A percentile compares a stretch with the other conserved stretches of the same genome.
phyloP scores from a whole-genome alignment of 2,888 invertebrate genomes.

The Thymelicus sylvestris region DNA sequence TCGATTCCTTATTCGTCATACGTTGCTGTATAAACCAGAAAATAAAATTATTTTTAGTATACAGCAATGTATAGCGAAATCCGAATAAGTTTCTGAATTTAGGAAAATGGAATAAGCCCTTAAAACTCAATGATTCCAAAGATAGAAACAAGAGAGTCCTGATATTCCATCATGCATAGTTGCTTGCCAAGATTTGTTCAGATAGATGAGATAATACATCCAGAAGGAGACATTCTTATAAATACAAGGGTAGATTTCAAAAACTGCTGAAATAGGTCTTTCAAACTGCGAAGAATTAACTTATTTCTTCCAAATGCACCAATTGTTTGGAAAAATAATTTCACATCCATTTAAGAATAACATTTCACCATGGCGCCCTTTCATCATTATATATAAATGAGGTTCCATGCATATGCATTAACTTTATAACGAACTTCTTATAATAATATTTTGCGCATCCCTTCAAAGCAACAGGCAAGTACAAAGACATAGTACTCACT shows the following conservation, averaged over 20 bases:
- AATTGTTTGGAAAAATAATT: not conserved
- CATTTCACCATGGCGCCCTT: not conserved
- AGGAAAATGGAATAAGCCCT: too few relatives aligned
- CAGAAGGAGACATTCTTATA: not conserved
- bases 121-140: not conserved
- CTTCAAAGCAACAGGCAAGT: constrained; percentile 23
- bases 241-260: not conserved
- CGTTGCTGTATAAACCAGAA: too few relatives aligned
- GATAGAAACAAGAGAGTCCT: not conserved
- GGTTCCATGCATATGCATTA: not conserved
- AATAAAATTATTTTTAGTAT: too few relatives aligned
- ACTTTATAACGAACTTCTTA: not conserved
- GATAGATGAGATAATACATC: not conserved
- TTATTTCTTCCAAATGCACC: not conserved
- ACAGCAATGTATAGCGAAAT: too few relatives aligned
- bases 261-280: not conserved
- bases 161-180: not conserved
- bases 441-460: constrained; percentile 19
- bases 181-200: constrained; percentile 4
- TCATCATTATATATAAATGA: not conserved
- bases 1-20: too few relatives aligned
- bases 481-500: constrained; percentile 23
- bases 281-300: not conserved
- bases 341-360: too few relatives aligned
- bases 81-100: too few relatives aligned